Percentiles rank a stretch among this genome's conserved stretches.
phyloP scores from a whole-genome alignment of 2,797 vertebrate genomes.

The Micromesistius poutassou region DNA sequence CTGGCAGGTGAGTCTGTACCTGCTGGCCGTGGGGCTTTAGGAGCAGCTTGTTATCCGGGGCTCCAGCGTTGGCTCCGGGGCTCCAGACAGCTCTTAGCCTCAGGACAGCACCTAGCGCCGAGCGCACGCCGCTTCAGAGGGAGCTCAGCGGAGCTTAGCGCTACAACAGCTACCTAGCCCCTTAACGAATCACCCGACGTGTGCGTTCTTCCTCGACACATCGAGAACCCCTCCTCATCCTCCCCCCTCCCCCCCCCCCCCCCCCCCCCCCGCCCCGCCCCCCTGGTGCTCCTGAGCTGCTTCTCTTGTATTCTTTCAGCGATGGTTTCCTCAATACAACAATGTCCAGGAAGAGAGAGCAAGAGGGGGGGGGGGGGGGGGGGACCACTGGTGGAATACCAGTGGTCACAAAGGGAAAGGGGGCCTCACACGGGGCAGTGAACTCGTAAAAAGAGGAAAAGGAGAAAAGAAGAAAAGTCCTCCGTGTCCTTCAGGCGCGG shows the following conservation, averaged over 20 bases:
- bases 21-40: neutral
- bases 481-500: conserved; percentile 51
- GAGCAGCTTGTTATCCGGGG: neutral
- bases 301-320: neutral
- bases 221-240: neutral
- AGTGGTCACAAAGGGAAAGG: conserved; percentile 56
- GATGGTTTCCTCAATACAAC: neutral
- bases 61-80: neutral
- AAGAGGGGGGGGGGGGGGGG: conserved; percentile 33
- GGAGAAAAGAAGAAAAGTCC: neutral
- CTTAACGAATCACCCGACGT: neutral
- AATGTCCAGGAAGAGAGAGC: neutral
- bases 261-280: too few relatives aligned
- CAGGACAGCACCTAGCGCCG: neutral
- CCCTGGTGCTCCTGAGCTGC: neutral
- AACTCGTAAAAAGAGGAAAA: conserved; percentile 51
- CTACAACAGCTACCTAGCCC: neutral
- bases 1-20: neutral
- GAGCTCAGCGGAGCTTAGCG: neutral
- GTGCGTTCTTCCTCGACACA: neutral
- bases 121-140: neutral
- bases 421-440: conserved; percentile 49
- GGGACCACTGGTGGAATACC: conserved; percentile 28
- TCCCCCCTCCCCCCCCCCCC: too few relatives aligned
- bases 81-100: neutral